A percentile compares a stretch with the other conserved stretches of the same genome.
Conservation (phyloP, 1,140 invertebrate genomes). For the Scylla paramamosain region DNA sequence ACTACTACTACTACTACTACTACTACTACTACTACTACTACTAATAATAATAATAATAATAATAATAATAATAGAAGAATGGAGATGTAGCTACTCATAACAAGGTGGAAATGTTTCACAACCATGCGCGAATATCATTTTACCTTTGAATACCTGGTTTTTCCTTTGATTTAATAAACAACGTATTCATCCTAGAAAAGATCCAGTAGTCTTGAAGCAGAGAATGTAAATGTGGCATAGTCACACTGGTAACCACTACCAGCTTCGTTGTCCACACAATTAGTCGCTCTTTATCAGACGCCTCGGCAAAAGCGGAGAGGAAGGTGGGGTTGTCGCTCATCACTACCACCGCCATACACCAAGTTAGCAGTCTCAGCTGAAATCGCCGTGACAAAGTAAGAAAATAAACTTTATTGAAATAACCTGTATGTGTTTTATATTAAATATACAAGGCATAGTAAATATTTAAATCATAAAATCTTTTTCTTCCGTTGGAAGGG, state of each 20-base stretch:
- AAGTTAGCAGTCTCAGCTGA: not conserved
- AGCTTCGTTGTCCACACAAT: slow-evolving; percentile 54
- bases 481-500: no score
- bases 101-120: no score
- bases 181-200: slow-evolving; percentile 50
- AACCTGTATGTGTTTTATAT: no score
- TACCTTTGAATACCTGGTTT: not conserved
- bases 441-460: no score
- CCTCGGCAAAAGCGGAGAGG: slow-evolving; percentile 36
- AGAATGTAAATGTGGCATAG: not conserved
- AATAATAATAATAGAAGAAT: no score
- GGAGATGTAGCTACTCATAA: no score
- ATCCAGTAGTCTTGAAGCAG: slow-evolving; percentile 50
- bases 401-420: no score
- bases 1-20: no score
- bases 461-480: no score
- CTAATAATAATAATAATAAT: no score
- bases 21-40: no score
- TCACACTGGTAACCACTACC: not conserved
- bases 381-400: not conserved
- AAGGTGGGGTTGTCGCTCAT: slow-evolving; percentile 26
- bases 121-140: not conserved
- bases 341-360: slow-evolving; percentile 41
- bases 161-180: not conserved
- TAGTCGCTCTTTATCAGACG: slow-evolving; percentile 8